Conservation (phyloP, 2,797 vertebrate genomes). For the Cryptoblepharus egeriae region DNA sequence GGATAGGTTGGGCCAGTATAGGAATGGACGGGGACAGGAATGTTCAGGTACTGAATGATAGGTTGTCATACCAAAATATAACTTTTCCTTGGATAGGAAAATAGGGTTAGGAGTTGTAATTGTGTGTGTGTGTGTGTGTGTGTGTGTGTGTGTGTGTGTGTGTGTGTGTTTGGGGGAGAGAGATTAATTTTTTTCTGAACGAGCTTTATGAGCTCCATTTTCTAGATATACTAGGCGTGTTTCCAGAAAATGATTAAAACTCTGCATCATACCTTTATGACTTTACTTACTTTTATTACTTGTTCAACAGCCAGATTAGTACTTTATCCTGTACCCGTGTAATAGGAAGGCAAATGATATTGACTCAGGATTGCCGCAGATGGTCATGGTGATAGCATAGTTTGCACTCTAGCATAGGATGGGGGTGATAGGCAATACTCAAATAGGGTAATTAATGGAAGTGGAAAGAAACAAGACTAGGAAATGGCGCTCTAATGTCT, state of each 20-base stretch:
- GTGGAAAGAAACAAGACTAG: neutral
- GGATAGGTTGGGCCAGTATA: too few species aligned
- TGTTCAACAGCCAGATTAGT: neutral
- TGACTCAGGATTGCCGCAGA: neutral
- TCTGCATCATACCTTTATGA: neutral
- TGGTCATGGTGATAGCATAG: neutral
- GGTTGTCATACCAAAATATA: neutral
- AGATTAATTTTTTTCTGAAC: neutral
- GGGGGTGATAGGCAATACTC: neutral
- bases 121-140: too few species aligned
- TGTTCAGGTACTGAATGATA: neutral
- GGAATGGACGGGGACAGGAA: too few species aligned
- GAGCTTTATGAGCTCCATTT: neutral
- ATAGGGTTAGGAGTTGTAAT: neutral
- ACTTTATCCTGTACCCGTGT: neutral
- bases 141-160: too few species aligned
- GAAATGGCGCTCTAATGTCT: neutral
- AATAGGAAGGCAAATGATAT: neutral
- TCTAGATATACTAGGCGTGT: neutral
- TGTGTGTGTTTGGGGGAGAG: too few species aligned
- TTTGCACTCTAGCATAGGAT: neutral
- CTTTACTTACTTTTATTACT: neutral
- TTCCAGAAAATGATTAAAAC: neutral
- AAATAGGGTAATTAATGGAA: neutral
- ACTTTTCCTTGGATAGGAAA: neutral